These are phyloP conservation scores for Triplophysa bombifrons DNA, from an alignment of 2,797 vertebrate genomes.

Conservation along the genomic window DNA sequence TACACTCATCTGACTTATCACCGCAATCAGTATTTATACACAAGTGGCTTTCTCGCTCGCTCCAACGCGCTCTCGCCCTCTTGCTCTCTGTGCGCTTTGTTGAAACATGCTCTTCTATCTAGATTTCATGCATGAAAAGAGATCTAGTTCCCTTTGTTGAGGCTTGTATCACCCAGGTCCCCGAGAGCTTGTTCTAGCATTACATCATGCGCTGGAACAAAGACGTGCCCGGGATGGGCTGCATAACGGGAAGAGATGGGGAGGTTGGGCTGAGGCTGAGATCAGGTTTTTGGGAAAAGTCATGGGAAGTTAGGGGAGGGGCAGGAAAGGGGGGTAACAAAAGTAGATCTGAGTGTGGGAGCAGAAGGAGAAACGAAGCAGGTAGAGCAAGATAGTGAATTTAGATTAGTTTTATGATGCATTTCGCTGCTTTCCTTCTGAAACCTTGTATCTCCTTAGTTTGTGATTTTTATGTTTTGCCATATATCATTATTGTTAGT, in stretches of 20 bases:
- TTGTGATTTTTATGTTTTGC: too few species aligned
- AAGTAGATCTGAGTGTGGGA: slow-evolving; percentile 56
- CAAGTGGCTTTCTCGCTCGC: slow-evolving; percentile 51
- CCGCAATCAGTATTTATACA: slow-evolving; percentile 68
- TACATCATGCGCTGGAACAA: slow-evolving; percentile 76
- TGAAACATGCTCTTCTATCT: slow-evolving; percentile 75
- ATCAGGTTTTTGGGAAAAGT: slow-evolving; percentile 71
- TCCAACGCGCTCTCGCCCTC: slow-evolving; percentile 29
- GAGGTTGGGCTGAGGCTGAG: slow-evolving; percentile 66
- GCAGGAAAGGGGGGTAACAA: slow-evolving; percentile 45
- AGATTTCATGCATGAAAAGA: slow-evolving; percentile 75
- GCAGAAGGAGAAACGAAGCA: slow-evolving; percentile 49
- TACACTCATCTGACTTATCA: slow-evolving; percentile 68
- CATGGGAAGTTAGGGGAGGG: slow-evolving; percentile 61
- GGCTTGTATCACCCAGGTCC: slow-evolving; percentile 73
- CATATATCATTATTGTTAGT: too few species aligned
- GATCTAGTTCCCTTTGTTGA: slow-evolving; percentile 74
- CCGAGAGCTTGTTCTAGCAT: slow-evolving; percentile 70
- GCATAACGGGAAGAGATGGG: slow-evolving; percentile 53
- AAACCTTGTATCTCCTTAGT: neutral
- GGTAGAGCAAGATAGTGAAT: slow-evolving; percentile 25
- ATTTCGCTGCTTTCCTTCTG: too few species aligned
- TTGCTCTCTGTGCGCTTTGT: slow-evolving; percentile 66
- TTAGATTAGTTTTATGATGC: neutral
- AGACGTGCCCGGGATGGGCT: slow-evolving; percentile 56